Percentiles rank a stretch among this genome's conserved stretches.
Conservation (phyloP, 1,140 invertebrate genomes). For the Onthophagus taurus region DNA sequence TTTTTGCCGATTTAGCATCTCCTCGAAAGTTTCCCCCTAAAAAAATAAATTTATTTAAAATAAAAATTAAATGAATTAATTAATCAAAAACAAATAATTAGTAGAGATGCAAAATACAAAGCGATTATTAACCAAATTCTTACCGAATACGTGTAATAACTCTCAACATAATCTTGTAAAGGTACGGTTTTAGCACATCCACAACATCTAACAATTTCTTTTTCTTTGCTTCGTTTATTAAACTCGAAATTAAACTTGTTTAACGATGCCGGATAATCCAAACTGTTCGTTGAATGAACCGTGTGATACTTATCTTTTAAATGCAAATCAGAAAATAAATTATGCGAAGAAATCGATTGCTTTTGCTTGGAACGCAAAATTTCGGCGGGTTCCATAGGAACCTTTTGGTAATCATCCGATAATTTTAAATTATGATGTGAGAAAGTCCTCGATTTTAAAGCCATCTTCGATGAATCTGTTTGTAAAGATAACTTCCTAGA, state of each 20-base stretch:
- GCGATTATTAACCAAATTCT: slow-evolving; percentile 17
- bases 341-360: slow-evolving; percentile 30
- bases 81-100: not conserved
- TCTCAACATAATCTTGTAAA: slow-evolving; percentile 35
- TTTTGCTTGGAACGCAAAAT: slow-evolving; percentile 21
- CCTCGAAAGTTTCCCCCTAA: slow-evolving; percentile 36
- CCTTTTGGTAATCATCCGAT: too few species aligned
- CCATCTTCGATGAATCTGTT: too few species aligned
- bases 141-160: slow-evolving; percentile 35
- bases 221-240: too few species aligned
- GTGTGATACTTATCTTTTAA: slow-evolving; percentile 28
- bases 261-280: too few species aligned
- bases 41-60: slow-evolving; percentile 14
- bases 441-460: too few species aligned
- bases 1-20: slow-evolving; percentile 38
- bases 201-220: too few species aligned
- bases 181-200: too few species aligned
- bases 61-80: not conserved
- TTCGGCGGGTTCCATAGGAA: slow-evolving; percentile 18
- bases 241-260: too few species aligned
- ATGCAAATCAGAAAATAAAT: slow-evolving; percentile 15
- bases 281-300: too few species aligned
- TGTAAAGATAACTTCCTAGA: too few species aligned
- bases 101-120: too few species aligned
- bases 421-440: too few species aligned